Evolutionary conservation across 2,113 vertebrate species (phyloP).

Genomic region (Sylvia atricapilla): DNA sequence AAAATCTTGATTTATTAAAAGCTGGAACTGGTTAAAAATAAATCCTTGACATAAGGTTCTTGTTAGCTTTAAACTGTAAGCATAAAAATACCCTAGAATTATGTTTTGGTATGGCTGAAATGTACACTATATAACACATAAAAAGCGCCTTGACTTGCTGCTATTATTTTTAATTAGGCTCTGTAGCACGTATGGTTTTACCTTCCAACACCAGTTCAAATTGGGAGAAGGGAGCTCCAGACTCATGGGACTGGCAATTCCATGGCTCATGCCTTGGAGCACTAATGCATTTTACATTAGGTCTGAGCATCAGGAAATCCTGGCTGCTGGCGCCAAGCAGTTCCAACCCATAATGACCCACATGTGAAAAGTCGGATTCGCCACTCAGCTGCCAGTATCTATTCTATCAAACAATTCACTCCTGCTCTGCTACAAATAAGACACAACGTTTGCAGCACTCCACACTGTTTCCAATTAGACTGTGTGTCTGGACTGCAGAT

Average conservation of each 20-base stretch:
- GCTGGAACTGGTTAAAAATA: constrained; percentile 76
- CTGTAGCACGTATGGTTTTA: constrained; percentile 67
- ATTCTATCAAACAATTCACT: constrained; percentile 66
- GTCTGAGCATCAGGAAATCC: constrained; percentile 66
- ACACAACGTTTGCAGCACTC: constrained; percentile 53
- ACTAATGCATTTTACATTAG: constrained; percentile 76
- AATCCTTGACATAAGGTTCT: constrained; percentile 76
- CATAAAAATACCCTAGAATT: constrained; percentile 72
- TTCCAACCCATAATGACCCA: constrained; percentile 63
- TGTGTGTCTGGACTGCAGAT: constrained; percentile 37
- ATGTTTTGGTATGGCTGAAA: constrained; percentile 69
- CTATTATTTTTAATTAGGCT: constrained; percentile 82
- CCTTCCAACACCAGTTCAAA: constrained; percentile 70
- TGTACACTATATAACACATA: constrained; percentile 59
- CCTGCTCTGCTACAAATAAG: constrained; percentile 34
- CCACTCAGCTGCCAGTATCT: constrained; percentile 64
- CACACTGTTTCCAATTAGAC: constrained; percentile 69
- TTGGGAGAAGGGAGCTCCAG: constrained; percentile 27
- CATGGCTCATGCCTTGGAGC: constrained; percentile 62
- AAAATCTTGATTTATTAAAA: constrained; percentile 76
- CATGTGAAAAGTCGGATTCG: constrained; percentile 61
- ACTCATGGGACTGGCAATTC: constrained; percentile 65
- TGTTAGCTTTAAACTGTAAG: constrained; percentile 77
- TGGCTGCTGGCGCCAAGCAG: constrained; percentile 65
- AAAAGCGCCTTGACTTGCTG: constrained; percentile 64